Evolutionary conservation across 2,888 invertebrate species (phyloP), one percentile per base, ranked within the genome.

Genomic region (Creontiades dilutus): DNA sequence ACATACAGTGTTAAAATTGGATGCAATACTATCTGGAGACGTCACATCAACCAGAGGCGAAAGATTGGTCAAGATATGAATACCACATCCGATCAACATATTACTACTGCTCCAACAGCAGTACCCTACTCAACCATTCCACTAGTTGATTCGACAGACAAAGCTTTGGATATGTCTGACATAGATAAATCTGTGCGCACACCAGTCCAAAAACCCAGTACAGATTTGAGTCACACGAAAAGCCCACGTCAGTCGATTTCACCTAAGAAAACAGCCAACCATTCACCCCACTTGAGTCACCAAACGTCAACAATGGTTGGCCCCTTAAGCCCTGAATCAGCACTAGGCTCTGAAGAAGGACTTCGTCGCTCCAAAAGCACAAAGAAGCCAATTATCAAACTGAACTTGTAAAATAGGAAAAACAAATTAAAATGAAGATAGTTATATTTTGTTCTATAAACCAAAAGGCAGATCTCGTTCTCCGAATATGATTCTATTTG

Each of bases 41-140:
- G 52, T 2, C 52, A 84, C 23, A 48, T 84, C 19, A 47, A 84
- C 55, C 84, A 84, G 37, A 84, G 48, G 84, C 28, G 84, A 48
- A 52, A 48, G 47, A 9, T 52, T 84, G 84, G 84, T 23, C 84
- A 84, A 19, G 55, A 84, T 37, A 46, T 80, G 80, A 28, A 75
- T 7, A n/a, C 37, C 37, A 4, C 37, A 37, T 4, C 37, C 7
- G 37, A 37, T 37, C 37, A 37, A n/a, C n/a, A n/a, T n/a, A n/a
- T n/a, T n/a, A n/a, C n/a, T n/a, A n/a, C n/a, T n/a, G n/a, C n/a
- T n/a, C n/a, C n/a, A n/a, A n/a, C n/a, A 37, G 37, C 37, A 4
- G 37, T 37, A 37, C 37, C 37, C 37, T 7, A 37, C 37, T 37
- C 37, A 37, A 37, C 37, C 7, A 37, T 37, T 37, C 37, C 37